Evolutionary conservation across 1,140 invertebrate species (phyloP), one percentile per base, ranked within the genome.

Genomic region (Atta texana): DNA sequence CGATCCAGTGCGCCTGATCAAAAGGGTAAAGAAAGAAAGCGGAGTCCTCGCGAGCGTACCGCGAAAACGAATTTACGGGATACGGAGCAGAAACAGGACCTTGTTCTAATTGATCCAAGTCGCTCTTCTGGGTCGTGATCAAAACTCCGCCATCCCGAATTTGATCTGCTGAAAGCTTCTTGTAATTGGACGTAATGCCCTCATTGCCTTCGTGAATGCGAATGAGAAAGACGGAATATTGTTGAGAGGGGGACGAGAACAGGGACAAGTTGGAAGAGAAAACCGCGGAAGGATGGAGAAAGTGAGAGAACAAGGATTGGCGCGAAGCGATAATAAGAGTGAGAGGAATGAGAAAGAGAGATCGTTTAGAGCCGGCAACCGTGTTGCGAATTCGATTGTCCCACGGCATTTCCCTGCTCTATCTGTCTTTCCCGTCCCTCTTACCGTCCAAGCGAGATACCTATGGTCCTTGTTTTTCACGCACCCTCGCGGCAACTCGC

Each of bases 131-230:
- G 89, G 72, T 92, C 88, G 89, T 90, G 92, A 92, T 93, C 89
- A 92, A 92, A 93, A 93, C 92, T 91, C 85, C 90, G 90, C 74
- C 71, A 90, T 87, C 85, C 85, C 69, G 92, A 93, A 92, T 93
- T 92, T 88, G 89, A 90, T 88, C 86, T 91, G 88, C 81, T 88
- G 92, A 93, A 92, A 92, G 88, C 91, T 92, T 88, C 91, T 92
- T 92, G 90, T 93, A 93, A 93, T 92, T 93, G 91, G 90, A 92
- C 89, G 88, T 86, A 88, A 91, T 87, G 76, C 85, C 72, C 86
- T 81, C 82, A 71, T 84, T 69, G 61, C 51, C 66, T 44, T 68
- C 64, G 61, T 80, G 75, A 78, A 86, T 31, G 59, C 51, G 57
- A 28, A 59, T 18, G 59, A 59, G 24, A 10, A 74, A 51, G 39